Base-by-base conservation (phyloP, 2,113 vertebrate genomes). In the Turnix velox region DNA sequence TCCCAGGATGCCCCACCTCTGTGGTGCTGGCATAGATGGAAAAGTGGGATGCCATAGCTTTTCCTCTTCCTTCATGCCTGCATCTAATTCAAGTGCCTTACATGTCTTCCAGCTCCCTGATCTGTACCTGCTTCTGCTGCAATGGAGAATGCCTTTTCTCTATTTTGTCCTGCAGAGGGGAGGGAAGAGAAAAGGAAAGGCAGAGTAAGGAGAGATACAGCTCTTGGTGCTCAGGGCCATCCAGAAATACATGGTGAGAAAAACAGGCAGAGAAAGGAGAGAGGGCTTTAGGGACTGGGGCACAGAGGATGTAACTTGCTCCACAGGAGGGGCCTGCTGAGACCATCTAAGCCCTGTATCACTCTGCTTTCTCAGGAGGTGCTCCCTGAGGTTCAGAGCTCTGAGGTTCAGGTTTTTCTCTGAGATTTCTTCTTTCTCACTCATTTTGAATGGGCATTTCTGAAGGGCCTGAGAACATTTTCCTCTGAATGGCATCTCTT, bases 1-100 rank as follows among this genome's bases (percentile, higher is more conserved):
- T 95, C 94, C 95, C 90, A 71, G 71, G 49, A 86, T 7, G 52
- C 75, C 28, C 40, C 71, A 63, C 77, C 87, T 86, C 57, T 75
- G 31, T 5, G 1, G 24, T 43, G 42, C 39, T 1, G 3, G 17
- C 18, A 33, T 43, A 54, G 20, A 59, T 0, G 6, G 59, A 66
- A 89, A 73, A 89, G 28, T 1, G 3, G 42, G 24, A 31, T 54
- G 20, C 17, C 35, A 63, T 58, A 73, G 18, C 45, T 87, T 68
- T 9, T 10, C 31, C 9, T 12, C 27, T 57, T 35, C 39, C 27
- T 73, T 45, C 0, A 0, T 12, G 7, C 8, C n/a, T 51, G 23
- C 24, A 17, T 22, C n/a, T 55, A n/a, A n/a, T n/a, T 31, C 27
- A 61, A 78, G 43, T 10, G 22, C 35, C 30, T 54, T 16, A 3